Percentiles rank a stretch among this genome's conserved stretches.
Evolutionary conservation across 2,113 vertebrate genomes (phyloP).

Genomic region (Nyctibius bracteatus): DNA sequence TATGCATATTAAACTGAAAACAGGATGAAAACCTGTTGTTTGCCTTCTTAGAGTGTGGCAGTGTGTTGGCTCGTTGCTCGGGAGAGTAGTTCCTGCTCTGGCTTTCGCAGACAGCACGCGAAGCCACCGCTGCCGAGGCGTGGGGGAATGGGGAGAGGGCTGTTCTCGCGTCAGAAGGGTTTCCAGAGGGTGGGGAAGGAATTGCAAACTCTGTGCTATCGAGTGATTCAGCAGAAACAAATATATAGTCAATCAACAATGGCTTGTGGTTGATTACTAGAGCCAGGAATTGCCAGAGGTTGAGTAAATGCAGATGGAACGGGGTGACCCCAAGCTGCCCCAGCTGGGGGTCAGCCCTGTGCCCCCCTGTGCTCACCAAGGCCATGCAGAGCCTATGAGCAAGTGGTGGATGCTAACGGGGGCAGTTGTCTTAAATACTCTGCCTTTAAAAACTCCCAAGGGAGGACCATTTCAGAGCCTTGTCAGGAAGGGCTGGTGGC

Average conservation of each 20-base stretch:
- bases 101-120: rapidly evolving
- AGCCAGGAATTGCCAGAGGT: neutral
- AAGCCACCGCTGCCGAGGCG: rapidly evolving
- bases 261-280: rapidly evolving
- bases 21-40: neutral
- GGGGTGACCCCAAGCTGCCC: neutral
- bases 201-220: neutral
- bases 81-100: neutral
- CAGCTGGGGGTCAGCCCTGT: neutral
- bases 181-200: neutral
- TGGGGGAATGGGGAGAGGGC: neutral
- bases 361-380: neutral
- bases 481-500: neutral
- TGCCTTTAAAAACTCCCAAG: neutral
- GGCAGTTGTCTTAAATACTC: neutral
- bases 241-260: neutral
- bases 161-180: rapidly evolving
- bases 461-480: neutral
- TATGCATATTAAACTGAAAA: neutral
- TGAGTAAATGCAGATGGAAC: neutral
- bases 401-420: neutral
- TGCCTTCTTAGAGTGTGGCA: rapidly evolving
- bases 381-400: neutral
- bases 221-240: neutral
- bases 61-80: rapidly evolving